Evolutionary conservation across 2,888 invertebrate species (phyloP), one percentile per base, ranked within the genome.

Genomic region (Mythimna loreyi): DNA sequence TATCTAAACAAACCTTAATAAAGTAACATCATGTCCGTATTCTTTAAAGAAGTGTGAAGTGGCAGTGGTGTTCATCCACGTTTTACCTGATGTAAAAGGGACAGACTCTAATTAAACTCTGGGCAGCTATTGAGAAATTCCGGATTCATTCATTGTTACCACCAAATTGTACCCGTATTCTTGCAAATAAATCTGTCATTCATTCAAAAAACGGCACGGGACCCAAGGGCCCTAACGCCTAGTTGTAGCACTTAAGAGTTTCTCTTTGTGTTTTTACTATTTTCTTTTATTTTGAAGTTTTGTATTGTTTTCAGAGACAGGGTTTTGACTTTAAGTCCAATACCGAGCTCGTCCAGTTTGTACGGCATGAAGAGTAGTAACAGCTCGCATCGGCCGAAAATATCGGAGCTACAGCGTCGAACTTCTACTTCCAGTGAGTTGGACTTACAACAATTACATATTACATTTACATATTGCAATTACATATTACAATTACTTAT

Each of bases 311-410:
- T 16, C 88, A 97, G 97, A 79, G 98, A 98, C 81, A 96, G 97
- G 90, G 97, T 97, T 80, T 97, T 97, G 86, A 98, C 98, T 58
- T 96, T 99, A 33, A 99, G 98, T 92, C 98, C 99, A 1, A 98
- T 99, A 88, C 98, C 98, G 25, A 98, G 98, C 91, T 97, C 98
- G 78, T 97, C 97, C 70, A 97, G 98, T 93, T 90, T 97, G 81
- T 94, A 96, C 66, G 97, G 96, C 60, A 93, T 96, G 92, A 95
- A 95, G 80, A 92, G 91, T 75, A 91, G 87, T 73, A 92, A 90
- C 78, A 90, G 90, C 68, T 86, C 94, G 13, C 93, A 94, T 43
- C 89, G 92, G 65, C 93, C 92, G 82, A 94, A 94, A 76, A 90
- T 96, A 89, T 91, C 96, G 19, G 96, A 96, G 83, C 91, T 96